phyloP scores from a whole-genome alignment of 2,888 invertebrate genomes.

The Parnassius smintheus region DNA sequence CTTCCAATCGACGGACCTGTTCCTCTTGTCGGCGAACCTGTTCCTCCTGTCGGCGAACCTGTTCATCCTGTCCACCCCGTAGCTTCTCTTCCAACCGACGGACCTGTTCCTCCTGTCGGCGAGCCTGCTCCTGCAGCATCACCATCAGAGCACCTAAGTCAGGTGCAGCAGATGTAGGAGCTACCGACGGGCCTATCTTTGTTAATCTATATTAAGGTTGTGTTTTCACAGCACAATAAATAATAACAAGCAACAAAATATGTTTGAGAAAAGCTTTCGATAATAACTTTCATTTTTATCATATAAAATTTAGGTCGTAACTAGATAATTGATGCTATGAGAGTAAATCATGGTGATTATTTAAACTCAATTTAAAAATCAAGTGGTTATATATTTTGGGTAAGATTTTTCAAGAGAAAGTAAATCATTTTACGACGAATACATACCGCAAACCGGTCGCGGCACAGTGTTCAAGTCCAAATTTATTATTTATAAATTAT shows the following conservation, averaged over 20 bases:
- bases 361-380: constrained; percentile 51
- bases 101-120: no score
- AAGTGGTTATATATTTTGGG: constrained; percentile 42
- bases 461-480: constrained; percentile 23
- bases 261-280: constrained; percentile 19
- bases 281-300: constrained; percentile 35
- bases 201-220: no score
- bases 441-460: constrained; percentile 61
- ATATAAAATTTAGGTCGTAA: constrained; percentile 29
- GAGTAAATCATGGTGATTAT: constrained; percentile 67
- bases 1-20: no score
- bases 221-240: no score
- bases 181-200: no score
- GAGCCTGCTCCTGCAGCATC: no score
- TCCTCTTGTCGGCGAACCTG: no score
- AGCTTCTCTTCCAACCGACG: no score
- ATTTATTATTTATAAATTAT: constrained; percentile 21
- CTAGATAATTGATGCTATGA: constrained; percentile 37
- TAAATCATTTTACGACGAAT: constrained; percentile 70
- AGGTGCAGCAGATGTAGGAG: no score
- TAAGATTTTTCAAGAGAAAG: constrained; percentile 71
- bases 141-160: no score
- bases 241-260: neutral
- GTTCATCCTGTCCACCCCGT: no score
- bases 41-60: no score